Evolutionary conservation across 2,113 vertebrate genomes (phyloP).

Genomic region (Leptosomus discolor): DNA sequence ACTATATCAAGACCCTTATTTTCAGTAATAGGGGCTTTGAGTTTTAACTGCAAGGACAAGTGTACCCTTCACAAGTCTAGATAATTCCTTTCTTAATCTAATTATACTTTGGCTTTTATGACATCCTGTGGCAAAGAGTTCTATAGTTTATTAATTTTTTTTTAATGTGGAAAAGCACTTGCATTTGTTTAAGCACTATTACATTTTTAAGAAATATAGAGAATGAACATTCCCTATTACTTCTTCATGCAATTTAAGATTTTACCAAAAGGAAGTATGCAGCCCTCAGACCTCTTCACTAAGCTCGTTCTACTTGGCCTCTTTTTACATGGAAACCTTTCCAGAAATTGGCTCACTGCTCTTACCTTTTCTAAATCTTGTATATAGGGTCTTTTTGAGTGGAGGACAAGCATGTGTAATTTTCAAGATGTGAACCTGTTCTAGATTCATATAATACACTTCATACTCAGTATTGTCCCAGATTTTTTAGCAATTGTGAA

Average conservation of each 20-base stretch:
- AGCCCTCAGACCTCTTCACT: not conserved
- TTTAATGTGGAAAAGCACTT: not conserved
- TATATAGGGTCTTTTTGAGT: not conserved
- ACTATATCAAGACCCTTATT: not conserved
- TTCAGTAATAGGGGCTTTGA: not conserved
- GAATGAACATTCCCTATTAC: not conserved
- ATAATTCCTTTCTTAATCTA: not conserved
- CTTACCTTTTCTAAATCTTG: not conserved
- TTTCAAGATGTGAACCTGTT: not conserved
- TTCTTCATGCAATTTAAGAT: not conserved
- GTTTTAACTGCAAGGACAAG: not conserved
- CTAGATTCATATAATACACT: not conserved
- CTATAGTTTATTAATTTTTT: not conserved
- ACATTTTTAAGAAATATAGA: not conserved
- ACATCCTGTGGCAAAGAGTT: not conserved
- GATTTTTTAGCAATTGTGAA: not conserved
- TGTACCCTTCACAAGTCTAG: not conserved
- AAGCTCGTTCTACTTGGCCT: not conserved
- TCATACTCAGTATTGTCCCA: not conserved
- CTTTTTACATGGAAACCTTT: not conserved
- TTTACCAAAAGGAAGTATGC: not conserved
- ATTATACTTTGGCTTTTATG: not conserved
- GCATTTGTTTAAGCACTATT: not conserved
- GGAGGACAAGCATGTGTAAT: rapidly evolving
- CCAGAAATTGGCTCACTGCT: not conserved